Conservation (phyloP, 1,140 invertebrate species). For the Orchestia grillus region DNA sequence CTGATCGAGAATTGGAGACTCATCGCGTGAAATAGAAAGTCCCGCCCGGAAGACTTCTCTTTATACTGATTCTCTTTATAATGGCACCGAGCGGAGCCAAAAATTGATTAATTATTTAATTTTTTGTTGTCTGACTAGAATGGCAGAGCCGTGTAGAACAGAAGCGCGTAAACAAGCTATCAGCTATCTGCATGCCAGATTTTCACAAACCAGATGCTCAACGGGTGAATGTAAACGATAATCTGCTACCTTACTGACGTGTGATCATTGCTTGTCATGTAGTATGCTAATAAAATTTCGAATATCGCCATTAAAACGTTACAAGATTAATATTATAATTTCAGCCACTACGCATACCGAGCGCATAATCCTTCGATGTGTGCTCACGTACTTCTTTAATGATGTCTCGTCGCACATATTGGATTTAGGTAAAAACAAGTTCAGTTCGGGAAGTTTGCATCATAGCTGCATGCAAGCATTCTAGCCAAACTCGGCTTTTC, state of each 20-base stretch:
- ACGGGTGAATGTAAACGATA: not conserved
- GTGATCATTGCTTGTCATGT: too few species aligned
- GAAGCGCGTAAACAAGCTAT: not conserved
- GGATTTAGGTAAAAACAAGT: too few species aligned
- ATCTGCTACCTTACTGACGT: not conserved
- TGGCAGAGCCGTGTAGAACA: not conserved
- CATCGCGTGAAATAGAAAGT: constrained; percentile 1
- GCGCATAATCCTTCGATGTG: not conserved
- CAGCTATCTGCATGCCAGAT: not conserved
- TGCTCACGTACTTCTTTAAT: not conserved
- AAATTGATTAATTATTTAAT: not conserved
- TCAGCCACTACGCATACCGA: not conserved
- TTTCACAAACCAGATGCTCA: not conserved
- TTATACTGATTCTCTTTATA: not conserved
- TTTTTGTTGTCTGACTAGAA: not conserved
- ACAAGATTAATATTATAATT: too few species aligned
- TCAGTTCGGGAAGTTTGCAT: too few species aligned
- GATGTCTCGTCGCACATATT: not conserved
- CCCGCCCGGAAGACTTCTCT: not conserved
- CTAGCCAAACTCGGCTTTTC: too few species aligned
- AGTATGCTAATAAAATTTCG: too few species aligned
- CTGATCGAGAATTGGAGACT: not conserved
- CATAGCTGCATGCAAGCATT: too few species aligned
- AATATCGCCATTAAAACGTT: too few species aligned
- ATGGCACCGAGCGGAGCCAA: not conserved